Percentiles rank a stretch among this genome's conserved stretches.
These are phyloP conservation scores for Pelodiscus sinensis DNA, from an alignment of 2,113 vertebrate genomes.

Conservation along the genomic window DNA sequence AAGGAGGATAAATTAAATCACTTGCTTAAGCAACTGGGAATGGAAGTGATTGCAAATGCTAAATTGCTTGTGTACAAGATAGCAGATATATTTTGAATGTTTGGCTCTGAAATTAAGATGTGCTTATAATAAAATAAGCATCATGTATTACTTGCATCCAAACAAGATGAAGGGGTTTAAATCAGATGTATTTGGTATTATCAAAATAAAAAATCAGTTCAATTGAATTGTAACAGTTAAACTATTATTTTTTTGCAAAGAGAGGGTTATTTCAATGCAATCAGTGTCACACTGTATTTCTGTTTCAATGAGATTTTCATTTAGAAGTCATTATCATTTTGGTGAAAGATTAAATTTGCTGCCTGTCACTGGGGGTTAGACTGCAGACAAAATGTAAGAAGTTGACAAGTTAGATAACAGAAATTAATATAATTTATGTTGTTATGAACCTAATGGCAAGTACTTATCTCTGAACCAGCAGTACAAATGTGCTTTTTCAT, in stretches of 20 bases:
- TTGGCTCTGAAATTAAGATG: neutral
- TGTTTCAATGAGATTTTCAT: conserved; percentile 76
- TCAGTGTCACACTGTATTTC: conserved; percentile 25
- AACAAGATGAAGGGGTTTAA: conserved; percentile 9
- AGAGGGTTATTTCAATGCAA: conserved; percentile 10
- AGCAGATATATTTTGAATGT: neutral
- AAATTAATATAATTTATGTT: conserved; percentile 81
- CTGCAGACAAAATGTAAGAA: conserved; percentile 67
- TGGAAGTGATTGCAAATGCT: neutral
- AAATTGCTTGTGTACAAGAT: neutral
- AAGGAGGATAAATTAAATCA: neutral
- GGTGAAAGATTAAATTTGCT: conserved; percentile 72
- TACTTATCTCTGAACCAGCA: conserved; percentile 81
- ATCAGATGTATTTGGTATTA: conserved; percentile 15
- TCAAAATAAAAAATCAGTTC: neutral
- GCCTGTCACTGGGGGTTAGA: conserved; percentile 74
- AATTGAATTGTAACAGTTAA: conserved; percentile 15
- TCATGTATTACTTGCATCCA: neutral
- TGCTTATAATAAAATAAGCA: neutral
- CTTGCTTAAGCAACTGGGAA: neutral
- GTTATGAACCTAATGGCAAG: conserved; percentile 79
- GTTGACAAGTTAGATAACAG: conserved; percentile 76
- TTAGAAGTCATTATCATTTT: conserved; percentile 76
- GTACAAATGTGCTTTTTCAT: conserved; percentile 81
- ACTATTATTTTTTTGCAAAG: conserved; percentile 4